These are phyloP conservation scores for Chrysotoxum bicinctum DNA, from an alignment of 2,888 invertebrate species.

Conservation along the genomic window DNA sequence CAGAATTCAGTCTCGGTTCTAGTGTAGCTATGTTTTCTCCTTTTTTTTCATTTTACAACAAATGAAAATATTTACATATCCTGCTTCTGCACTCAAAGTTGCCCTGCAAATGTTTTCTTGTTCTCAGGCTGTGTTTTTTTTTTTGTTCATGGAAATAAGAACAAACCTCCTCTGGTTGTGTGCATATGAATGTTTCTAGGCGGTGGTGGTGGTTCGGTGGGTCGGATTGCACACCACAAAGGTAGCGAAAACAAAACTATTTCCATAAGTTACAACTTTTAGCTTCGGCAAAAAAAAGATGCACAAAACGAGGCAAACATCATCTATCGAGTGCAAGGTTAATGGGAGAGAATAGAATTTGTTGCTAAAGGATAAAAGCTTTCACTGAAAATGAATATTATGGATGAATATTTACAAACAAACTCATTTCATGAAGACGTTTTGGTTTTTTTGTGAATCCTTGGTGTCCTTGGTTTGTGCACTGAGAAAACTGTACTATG, in stretches of 20 bases:
- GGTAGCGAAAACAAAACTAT: conserved; percentile 56
- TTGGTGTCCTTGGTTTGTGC: conserved; percentile 8
- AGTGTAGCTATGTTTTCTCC: background rate
- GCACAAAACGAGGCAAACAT: background rate
- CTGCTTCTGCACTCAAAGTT: conserved; percentile 16
- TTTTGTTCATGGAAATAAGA: background rate
- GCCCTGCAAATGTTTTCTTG: conserved; percentile 50
- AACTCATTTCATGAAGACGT: conserved; percentile 1
- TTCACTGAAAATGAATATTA: conserved; percentile 28
- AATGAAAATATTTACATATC: conserved; percentile 64
- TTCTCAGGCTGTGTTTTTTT: background rate
- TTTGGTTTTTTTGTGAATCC: background rate
- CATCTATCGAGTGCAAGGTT: conserved; percentile 65
- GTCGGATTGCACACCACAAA: conserved; percentile 4
- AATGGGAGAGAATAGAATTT: conserved; percentile 50
- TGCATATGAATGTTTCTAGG: conserved; percentile 1
- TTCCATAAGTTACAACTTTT: conserved; percentile 58
- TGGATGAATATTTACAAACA: conserved; percentile 30
- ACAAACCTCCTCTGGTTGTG: background rate
- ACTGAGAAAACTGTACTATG: too few species aligned
- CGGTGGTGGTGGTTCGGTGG: background rate
- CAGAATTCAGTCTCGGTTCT: conserved; percentile 14
- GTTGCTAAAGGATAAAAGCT: conserved; percentile 57
- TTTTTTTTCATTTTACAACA: conserved; percentile 6
- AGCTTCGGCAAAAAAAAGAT: background rate